phyloP scores from a whole-genome alignment of 37 sponge, comb jelly and placozoan genomes.

The Ianthella basta region DNA sequence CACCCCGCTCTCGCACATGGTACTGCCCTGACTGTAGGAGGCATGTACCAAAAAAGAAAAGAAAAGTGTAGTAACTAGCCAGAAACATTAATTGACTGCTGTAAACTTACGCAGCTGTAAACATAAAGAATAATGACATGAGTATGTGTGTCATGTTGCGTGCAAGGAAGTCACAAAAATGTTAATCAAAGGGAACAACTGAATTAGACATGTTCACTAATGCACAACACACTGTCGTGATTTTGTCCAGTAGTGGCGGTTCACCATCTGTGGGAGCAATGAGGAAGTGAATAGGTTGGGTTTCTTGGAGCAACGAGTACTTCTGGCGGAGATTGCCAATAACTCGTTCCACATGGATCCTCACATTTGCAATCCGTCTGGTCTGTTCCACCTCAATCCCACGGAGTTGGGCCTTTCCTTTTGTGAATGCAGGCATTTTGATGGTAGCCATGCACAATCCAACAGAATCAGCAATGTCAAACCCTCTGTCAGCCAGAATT shows the following conservation, averaged over 20 bases:
- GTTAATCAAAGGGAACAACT: slow-evolving; percentile 50
- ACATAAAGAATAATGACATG: too few relatives aligned
- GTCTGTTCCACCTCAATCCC: slow-evolving; percentile 63
- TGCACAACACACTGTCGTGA: slow-evolving; percentile 58
- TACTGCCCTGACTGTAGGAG: too few relatives aligned
- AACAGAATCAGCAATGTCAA: slow-evolving; percentile 30
- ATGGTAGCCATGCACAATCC: slow-evolving; percentile 8
- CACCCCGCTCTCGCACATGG: too few relatives aligned
- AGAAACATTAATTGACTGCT: too few relatives aligned
- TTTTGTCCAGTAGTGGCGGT: slow-evolving; percentile 42
- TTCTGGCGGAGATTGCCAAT: slow-evolving; percentile 53
- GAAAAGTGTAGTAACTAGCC: too few relatives aligned
- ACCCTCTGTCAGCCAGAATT: slow-evolving; percentile 32
- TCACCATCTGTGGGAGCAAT: slow-evolving; percentile 23
- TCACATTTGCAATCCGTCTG: slow-evolving; percentile 46
- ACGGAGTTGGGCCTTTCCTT: slow-evolving; percentile 44
- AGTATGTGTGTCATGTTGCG: too few relatives aligned
- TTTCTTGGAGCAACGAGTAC: slow-evolving; percentile 28
- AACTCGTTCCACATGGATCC: slow-evolving; percentile 65
- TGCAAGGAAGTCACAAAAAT: too few relatives aligned
- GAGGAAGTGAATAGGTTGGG: slow-evolving; percentile 44
- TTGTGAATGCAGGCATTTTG: slow-evolving; percentile 31
- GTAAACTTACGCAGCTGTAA: too few relatives aligned
- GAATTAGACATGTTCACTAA: slow-evolving; percentile 51
- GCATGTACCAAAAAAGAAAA: too few relatives aligned